A percentile compares a stretch with the other conserved stretches of the same genome.
Evolutionary conservation across 1,140 invertebrate species (phyloP).

Genomic region (Colletes gigas): DNA sequence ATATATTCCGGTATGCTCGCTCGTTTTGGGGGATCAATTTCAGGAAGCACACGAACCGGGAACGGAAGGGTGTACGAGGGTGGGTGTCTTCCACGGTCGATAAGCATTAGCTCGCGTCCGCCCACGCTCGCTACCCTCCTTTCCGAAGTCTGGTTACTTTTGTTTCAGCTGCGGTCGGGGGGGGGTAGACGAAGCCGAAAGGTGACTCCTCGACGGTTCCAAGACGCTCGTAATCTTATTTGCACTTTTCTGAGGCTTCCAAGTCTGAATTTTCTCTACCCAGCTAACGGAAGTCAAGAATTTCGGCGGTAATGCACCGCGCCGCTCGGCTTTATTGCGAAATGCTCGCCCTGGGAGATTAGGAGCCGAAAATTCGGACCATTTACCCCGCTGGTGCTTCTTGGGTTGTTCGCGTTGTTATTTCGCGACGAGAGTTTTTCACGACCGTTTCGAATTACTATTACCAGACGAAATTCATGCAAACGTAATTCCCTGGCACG

Average conservation of each 20-base stretch:
- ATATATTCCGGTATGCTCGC: neutral
- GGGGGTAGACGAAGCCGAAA: constrained; percentile 31
- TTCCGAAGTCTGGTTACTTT: constrained; percentile 34
- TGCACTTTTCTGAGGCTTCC: constrained; percentile 66
- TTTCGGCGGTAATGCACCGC: constrained; percentile 10
- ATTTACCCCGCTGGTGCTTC: neutral
- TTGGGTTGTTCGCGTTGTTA: neutral
- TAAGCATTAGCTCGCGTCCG: constrained; percentile 29
- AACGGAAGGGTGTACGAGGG: constrained; percentile 3
- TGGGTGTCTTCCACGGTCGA: constrained; percentile 18
- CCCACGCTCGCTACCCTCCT: constrained; percentile 6
- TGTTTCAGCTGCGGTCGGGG: constrained; percentile 34
- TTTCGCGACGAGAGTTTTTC: too few species aligned
- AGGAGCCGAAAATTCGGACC: constrained; percentile 32
- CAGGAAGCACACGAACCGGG: constrained; percentile 10
- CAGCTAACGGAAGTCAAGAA: neutral
- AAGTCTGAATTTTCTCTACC: constrained; percentile 21
- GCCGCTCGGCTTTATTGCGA: constrained; percentile 15
- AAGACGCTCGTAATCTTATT: constrained; percentile 64
- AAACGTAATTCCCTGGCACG: too few species aligned
- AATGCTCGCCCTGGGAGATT: constrained; percentile 11
- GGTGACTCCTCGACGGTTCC: constrained; percentile 32
- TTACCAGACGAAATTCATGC: too few species aligned
- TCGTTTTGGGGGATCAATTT: constrained; percentile 47
- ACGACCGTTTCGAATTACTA: too few species aligned